phyloP scores from a whole-genome alignment of 2,797 vertebrate genomes.

The Tarsius wallacei region DNA sequence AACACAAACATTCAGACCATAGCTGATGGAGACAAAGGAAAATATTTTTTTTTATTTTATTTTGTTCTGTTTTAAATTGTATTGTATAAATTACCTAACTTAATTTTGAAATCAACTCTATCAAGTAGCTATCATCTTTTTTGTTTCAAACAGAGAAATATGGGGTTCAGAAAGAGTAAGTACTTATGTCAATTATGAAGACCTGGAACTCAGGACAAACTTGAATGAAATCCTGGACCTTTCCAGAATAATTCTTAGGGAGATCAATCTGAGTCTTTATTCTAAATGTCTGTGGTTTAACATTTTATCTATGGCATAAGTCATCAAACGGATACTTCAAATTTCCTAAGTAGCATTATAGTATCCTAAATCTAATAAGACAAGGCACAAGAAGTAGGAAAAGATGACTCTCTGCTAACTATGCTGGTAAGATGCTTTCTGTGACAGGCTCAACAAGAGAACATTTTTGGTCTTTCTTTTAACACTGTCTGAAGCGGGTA shows the following conservation, averaged over 20 bases:
- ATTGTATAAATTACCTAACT: background rate
- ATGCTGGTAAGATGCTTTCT: constrained; percentile 88
- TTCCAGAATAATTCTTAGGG: background rate
- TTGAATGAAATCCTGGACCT: background rate
- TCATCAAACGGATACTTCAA: constrained; percentile 89
- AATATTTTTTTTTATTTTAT: background rate
- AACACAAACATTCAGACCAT: background rate
- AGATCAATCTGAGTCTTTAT: constrained; percentile 87
- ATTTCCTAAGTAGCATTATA: constrained; percentile 88
- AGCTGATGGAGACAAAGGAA: background rate
- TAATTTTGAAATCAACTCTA: background rate
- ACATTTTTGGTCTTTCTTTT: constrained; percentile 93
- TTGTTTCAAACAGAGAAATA: background rate
- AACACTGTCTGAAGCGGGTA: constrained; percentile 90
- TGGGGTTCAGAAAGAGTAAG: background rate
- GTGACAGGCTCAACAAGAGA: constrained; percentile 93
- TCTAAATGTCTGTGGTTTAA: constrained; percentile 86
- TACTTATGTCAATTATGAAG: background rate
- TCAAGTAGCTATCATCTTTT: background rate
- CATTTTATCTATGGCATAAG: constrained; percentile 90
- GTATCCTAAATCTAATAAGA: constrained; percentile 91
- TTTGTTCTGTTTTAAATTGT: background rate
- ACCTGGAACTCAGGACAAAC: background rate
- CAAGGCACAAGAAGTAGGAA: constrained; percentile 90
- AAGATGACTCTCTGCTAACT: constrained; percentile 91